A percentile compares a stretch with the other conserved stretches of the same genome.
phyloP scores from a whole-genome alignment of 2,888 invertebrate species.

The Cantharis rustica region DNA sequence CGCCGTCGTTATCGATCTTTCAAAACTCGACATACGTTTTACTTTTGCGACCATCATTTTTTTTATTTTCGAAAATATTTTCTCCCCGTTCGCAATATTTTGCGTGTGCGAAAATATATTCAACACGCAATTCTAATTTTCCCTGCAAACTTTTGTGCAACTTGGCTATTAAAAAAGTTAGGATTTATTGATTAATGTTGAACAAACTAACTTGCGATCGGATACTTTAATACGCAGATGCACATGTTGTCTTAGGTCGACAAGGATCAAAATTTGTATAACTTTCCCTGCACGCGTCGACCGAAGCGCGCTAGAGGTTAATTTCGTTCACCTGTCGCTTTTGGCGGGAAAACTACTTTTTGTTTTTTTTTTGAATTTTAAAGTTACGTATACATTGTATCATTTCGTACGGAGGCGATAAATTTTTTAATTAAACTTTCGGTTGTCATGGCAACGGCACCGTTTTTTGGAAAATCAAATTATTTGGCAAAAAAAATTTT shows the following conservation, averaged over 20 bases:
- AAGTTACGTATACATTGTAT: no score
- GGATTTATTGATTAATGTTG: slow-evolving; percentile 39
- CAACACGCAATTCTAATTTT: slow-evolving; percentile 30
- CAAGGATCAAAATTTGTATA: slow-evolving; percentile 35
- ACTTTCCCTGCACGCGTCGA: slow-evolving; percentile 30
- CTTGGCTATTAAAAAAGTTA: neutral
- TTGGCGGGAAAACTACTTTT: neutral
- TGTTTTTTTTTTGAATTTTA: no score
- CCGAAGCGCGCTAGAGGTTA: slow-evolving; percentile 27
- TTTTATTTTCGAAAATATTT: neutral
- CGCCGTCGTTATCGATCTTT: slow-evolving; percentile 39
- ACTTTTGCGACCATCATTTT: neutral
- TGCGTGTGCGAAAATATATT: neutral
- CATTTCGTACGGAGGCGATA: no score
- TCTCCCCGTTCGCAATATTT: neutral
- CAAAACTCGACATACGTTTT: neutral
- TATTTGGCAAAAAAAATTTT: no score
- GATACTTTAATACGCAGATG: slow-evolving; percentile 41
- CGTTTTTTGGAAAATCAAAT: no score
- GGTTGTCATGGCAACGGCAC: no score
- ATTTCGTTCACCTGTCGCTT: neutral
- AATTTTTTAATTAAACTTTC: no score
- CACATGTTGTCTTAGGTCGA: slow-evolving; percentile 37
- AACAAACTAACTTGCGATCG: slow-evolving; percentile 31
- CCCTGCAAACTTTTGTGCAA: slow-evolving; percentile 23